Evolutionary conservation across 2,888 invertebrate genomes (phyloP).

Genomic region (Rhagonycha lutea): DNA sequence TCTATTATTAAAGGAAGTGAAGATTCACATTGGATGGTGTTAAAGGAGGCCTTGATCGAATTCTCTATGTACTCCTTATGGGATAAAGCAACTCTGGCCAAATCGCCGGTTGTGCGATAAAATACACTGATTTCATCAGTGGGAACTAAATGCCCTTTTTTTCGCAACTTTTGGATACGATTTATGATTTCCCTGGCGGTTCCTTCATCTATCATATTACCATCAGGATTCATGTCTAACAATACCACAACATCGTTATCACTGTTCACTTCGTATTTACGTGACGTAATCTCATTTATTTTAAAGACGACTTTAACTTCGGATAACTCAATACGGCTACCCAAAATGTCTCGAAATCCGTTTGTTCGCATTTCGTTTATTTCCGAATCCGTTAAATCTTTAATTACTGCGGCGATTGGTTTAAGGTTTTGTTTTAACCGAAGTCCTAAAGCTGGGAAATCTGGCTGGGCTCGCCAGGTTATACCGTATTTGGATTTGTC

Average conservation of each 20-base stretch:
- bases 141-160: slow-evolving; percentile 91
- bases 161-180: slow-evolving; percentile 92
- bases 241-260: slow-evolving; percentile 89
- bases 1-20: slow-evolving; percentile 65
- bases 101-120: slow-evolving; percentile 68
- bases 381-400: slow-evolving; percentile 75
- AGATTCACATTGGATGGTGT: slow-evolving; percentile 57
- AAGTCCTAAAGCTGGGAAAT: slow-evolving; percentile 88
- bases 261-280: slow-evolving; percentile 87
- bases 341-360: slow-evolving; percentile 74
- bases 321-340: slow-evolving; percentile 75
- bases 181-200: slow-evolving; percentile 94
- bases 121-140: slow-evolving; percentile 87
- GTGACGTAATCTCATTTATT: slow-evolving; percentile 65
- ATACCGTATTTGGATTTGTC: slow-evolving; percentile 94
- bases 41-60: slow-evolving; percentile 80
- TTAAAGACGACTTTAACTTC: slow-evolving; percentile 86
- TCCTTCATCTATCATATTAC: slow-evolving; percentile 92
- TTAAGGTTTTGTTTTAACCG: slow-evolving; percentile 91
- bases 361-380: slow-evolving; percentile 74
- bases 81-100: slow-evolving; percentile 69
- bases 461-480: slow-evolving; percentile 88
- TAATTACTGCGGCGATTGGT: slow-evolving; percentile 79
- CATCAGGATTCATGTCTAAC: slow-evolving; percentile 86
- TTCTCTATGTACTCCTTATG: slow-evolving; percentile 79